phyloP scores from a whole-genome alignment of 2,113 vertebrate species.

The Taxidea taxus region DNA sequence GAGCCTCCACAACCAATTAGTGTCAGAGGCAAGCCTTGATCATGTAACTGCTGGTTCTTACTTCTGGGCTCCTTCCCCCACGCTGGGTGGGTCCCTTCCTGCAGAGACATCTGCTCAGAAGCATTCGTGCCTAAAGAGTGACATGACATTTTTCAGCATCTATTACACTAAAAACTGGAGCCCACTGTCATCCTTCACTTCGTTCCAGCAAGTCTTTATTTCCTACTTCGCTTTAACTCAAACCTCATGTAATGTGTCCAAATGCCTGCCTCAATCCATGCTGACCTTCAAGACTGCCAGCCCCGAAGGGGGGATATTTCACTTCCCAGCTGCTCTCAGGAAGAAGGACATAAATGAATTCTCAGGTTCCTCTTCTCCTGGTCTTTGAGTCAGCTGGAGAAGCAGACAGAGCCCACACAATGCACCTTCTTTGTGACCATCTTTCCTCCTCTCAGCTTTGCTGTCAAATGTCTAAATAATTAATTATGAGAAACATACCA shows the following conservation, averaged over 20 bases:
- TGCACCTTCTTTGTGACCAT: background rate
- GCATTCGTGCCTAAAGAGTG: background rate
- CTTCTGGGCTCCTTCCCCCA: background rate
- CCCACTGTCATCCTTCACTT: background rate
- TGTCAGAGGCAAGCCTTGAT: constrained; percentile 30
- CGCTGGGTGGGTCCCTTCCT: background rate
- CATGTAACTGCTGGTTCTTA: background rate
- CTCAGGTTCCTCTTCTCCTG: background rate
- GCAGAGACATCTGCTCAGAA: constrained; percentile 48
- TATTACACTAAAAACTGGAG: background rate
- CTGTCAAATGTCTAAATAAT: background rate
- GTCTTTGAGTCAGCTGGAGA: background rate
- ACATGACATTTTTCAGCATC: constrained; percentile 11
- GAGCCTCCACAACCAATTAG: constrained; percentile 43
- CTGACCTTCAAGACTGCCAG: background rate
- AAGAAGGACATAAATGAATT: background rate
- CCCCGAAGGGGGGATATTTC: background rate
- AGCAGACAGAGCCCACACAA: accelerated
- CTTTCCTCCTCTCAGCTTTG: background rate
- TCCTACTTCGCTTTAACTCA: background rate
- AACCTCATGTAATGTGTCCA: background rate
- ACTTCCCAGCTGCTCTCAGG: background rate
- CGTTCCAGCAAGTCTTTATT: background rate
- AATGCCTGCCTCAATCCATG: background rate
- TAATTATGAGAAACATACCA: background rate